Evolutionary conservation across 2,888 invertebrate species (phyloP), one percentile per base, ranked within the genome.

Genomic region (Melieria crassipennis): DNA sequence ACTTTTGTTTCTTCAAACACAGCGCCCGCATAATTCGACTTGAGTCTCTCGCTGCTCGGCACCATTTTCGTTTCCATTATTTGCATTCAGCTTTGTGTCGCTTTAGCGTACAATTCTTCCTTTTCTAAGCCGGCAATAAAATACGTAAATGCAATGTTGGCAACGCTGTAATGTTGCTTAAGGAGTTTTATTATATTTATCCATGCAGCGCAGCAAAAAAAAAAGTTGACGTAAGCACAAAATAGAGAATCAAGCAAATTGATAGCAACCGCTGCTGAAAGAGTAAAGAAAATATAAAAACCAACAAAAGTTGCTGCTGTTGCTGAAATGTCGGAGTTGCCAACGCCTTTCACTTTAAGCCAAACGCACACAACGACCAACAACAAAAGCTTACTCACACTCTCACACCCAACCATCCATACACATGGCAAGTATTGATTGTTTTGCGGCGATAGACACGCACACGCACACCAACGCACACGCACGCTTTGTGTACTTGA

Each of bases 121-220:
- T 50, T 58, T n/a, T 5, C 66, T 58, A 13, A 50, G n/a, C 50
- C 10, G 66, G 58, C 43, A 48, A 66, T 66, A 66, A 66, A 66
- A 48, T 58, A 66, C 57, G 50, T 50, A 60, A 66, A 66, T 66
- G 13, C n/a, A 50, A 66, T 58, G 48, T 48, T 50, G 60, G 60
- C 66, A 58, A 66, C 42, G 48, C 66, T 48, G 50, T 48, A 13
- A 48, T 58, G 58, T 58, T 66, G 43, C 48, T 66, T 9, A 66
- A 48, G 43, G 48, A 58, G 43, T 66, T 66, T 58, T 66, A 66
- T 50, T 58, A 66, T 66, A 30, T 30, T 30, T 30, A 30, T 30
- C 30, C 30, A 30, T 30, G 30, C 30, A 30, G 30, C 30, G 30
- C 30, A 30, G 30, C 30, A 52, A 52, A 30, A 68, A 10, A 10